Conservation (phyloP, 2,113 vertebrate species). For the Mastomys natalensis region DNA sequence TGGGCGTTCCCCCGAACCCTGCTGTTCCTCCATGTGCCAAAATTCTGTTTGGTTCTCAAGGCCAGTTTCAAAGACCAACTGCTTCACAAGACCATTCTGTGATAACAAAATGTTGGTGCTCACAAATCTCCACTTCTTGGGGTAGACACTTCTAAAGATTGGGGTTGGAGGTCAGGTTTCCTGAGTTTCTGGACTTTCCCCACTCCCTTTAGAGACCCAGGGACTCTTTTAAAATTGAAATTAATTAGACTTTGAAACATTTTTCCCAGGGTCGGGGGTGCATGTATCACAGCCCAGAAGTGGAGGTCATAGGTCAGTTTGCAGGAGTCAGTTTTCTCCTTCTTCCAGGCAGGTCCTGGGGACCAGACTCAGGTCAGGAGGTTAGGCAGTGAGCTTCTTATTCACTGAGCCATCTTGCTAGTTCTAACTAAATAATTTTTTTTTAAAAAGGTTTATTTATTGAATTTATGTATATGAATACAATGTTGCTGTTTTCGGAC, state of each 20-base stretch:
- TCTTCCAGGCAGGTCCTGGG: accelerated
- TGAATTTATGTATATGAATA: too few species aligned
- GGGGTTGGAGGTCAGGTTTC: background rate
- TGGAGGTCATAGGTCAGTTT: background rate
- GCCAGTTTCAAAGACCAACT: background rate
- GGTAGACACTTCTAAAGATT: background rate
- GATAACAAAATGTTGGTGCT: background rate
- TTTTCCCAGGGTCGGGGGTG: too few species aligned
- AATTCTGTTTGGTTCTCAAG: background rate
- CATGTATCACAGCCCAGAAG: background rate
- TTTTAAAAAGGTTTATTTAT: too few species aligned
- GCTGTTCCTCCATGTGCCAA: background rate
- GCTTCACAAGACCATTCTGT: background rate
- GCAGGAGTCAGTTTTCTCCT: too few species aligned
- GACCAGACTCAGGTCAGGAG: background rate
- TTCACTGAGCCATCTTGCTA: background rate
- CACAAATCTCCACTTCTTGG: background rate
- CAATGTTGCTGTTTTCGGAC: too few species aligned
- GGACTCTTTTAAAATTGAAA: background rate
- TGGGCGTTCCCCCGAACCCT: background rate
- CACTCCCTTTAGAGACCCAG: background rate
- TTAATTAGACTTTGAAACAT: background rate
- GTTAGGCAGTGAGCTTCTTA: too few species aligned
- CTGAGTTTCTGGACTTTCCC: background rate
- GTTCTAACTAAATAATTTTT: background rate